A percentile compares a stretch with the other conserved stretches of the same genome.
phyloP scores from a whole-genome alignment of 2,888 invertebrate genomes.

The Napeogenes inachia region DNA sequence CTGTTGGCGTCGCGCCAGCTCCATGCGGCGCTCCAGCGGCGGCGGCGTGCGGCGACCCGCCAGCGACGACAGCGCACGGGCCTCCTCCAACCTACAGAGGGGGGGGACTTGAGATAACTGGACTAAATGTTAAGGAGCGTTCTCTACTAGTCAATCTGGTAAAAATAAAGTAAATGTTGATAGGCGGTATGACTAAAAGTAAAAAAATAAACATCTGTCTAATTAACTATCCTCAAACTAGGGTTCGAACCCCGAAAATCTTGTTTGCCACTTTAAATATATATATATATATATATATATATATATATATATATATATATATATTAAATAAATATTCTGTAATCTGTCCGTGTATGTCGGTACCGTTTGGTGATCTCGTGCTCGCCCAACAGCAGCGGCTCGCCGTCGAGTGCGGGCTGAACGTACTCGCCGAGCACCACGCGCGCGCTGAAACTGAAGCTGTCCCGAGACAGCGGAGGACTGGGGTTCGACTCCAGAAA shows the following conservation, averaged over 20 bases:
- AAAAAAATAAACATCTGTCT: too few species aligned
- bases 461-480: constrained; percentile 83
- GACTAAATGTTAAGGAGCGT: too few species aligned
- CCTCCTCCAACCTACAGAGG: constrained; percentile 79
- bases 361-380: constrained; percentile 88
- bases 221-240: too few species aligned
- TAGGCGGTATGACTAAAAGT: too few species aligned
- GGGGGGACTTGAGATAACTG: too few species aligned
- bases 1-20: constrained; percentile 84
- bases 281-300: too few species aligned
- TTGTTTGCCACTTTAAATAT: too few species aligned
- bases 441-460: constrained; percentile 95
- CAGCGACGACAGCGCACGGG: constrained; percentile 73
- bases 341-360: constrained; percentile 24
- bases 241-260: too few species aligned
- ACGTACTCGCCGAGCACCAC: constrained; percentile 94
- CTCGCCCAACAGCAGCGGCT: constrained; percentile 87
- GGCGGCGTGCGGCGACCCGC: constrained; percentile 77
- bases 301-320: too few species aligned
- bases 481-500: constrained; percentile 84
- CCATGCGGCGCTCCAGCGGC: constrained; percentile 86
- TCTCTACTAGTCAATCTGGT: too few species aligned
- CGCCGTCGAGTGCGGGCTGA: constrained; percentile 83
- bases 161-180: too few species aligned
- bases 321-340: too few species aligned